These are phyloP conservation scores for Caligus rogercresseyi DNA, from an alignment of 1,140 invertebrate genomes.

Conservation along the genomic window DNA sequence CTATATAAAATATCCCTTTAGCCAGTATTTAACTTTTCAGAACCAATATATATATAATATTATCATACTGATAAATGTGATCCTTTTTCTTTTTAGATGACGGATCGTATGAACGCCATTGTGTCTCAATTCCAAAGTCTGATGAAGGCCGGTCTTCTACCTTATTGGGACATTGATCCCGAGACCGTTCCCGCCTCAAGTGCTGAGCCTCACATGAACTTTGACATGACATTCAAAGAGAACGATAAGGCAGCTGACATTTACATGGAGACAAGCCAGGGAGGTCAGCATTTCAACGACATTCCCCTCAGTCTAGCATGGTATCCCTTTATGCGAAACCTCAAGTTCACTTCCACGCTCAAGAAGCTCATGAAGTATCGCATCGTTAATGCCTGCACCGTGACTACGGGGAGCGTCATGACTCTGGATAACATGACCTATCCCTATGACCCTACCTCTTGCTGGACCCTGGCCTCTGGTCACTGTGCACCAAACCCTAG, in stretches of 20 bases:
- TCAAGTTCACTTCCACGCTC: conserved; percentile 8
- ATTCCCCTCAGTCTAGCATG: conserved; percentile 14
- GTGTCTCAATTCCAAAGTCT: conserved; percentile 19
- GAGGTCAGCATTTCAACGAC: conserved; percentile 22
- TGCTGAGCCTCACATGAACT: conserved; percentile 20
- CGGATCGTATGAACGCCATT: conserved; percentile 19
- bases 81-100: conserved; percentile 13
- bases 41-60: too few relatives aligned
- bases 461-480: conserved; percentile 22
- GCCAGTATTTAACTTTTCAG: too few relatives aligned
- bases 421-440: conserved; percentile 23
- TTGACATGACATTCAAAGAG: conserved; percentile 19
- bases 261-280: conserved; percentile 22
- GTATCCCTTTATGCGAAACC: conserved; percentile 7
- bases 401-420: conserved; percentile 18
- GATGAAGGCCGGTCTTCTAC: conserved; percentile 21
- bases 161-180: conserved; percentile 23
- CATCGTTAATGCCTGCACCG: conserved; percentile 19
- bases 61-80: not conserved
- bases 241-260: conserved; percentile 21
- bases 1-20: too few relatives aligned
- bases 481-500: conserved; percentile 21
- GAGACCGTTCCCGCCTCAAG: conserved; percentile 1
- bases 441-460: conserved; percentile 17
- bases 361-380: conserved; percentile 15